Base-by-base conservation (phyloP, 2,888 invertebrate genomes). In the Thymelicus lineola region DNA sequence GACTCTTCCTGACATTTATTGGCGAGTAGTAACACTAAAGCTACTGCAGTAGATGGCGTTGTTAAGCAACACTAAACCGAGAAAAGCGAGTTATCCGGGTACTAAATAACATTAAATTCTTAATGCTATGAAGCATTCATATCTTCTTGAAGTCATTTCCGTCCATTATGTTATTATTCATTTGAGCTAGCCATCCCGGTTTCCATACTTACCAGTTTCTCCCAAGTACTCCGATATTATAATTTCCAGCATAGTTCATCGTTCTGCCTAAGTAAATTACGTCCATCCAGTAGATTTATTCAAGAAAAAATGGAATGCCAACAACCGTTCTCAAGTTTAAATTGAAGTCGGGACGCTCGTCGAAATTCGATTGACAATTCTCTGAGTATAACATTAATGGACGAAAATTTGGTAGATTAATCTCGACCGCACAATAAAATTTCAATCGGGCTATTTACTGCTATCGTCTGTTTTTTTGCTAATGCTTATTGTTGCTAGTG, bases 241-340 rank as follows among this genome's bases (percentile, higher is more conserved):
- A 68, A 70, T 71, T 70, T 70, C 59, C 72, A 73, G 73, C 73
- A 75, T 84, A 75, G 79, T 82, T 84, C 83, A 85, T 82, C 78
- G 74, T 77, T 76, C 75, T 73, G 79, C 78, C 75, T 70, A 73
- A 72, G 73, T 79, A 80, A 83, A 77, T 81, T 80, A 83, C 78
- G 80, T 74, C 77, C 73, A 73, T 71, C 66, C 62, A 73, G 66
- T 70, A 70, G 71, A 66, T 70, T 72, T 73, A 74, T 75, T 75
- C 72, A 71, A 67, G 70, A 77, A 76, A 80, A 79, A 79, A 77
- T 62, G 77, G 71, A 66, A 70, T 72, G 72, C 74, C 77, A 81
- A 80, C 80, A 81, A 80, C 76, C 73, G 74, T 79, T 79, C 67
- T 45, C 72, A 84, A 85, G 79, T 84, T 84, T 81, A 81, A 85